phyloP scores from a whole-genome alignment of 2,888 invertebrate genomes.

The Morpho helenor region DNA sequence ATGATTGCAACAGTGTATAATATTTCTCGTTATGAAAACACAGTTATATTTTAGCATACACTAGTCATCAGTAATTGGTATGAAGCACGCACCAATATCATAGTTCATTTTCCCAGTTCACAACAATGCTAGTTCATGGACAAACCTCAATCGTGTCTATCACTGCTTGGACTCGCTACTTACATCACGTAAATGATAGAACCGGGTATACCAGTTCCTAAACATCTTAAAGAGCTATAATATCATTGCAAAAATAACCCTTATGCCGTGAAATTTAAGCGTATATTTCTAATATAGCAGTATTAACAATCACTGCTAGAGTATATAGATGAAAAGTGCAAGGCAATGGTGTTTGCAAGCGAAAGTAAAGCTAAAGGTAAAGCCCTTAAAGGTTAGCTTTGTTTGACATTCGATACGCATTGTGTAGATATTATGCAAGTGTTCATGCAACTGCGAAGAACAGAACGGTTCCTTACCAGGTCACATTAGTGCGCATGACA shows the following conservation, averaged over 20 bases:
- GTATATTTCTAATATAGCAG: constrained; percentile 31
- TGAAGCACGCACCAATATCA: constrained; percentile 32
- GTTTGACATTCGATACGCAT: constrained; percentile 44
- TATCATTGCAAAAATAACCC: constrained; percentile 33
- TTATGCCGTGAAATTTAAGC: constrained; percentile 36
- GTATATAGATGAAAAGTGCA: constrained; percentile 46
- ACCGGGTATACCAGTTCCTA: constrained; percentile 36
- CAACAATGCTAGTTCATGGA: constrained; percentile 40
- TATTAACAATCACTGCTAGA: constrained; percentile 37
- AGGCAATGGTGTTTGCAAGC: constrained; percentile 44
- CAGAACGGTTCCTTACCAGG: constrained; percentile 72
- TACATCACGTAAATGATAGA: constrained; percentile 71
- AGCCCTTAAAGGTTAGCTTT: constrained; percentile 51
- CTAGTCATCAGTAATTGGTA: constrained; percentile 36
- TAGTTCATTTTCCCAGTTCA: constrained; percentile 47
- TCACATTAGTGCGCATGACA: constrained; percentile 72
- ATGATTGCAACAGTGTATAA: no score
- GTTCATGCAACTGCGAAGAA: constrained; percentile 63
- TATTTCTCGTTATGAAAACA: no score
- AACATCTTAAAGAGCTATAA: constrained; percentile 34
- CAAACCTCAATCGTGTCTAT: constrained; percentile 36
- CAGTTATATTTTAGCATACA: no score
- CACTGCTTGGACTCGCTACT: constrained; percentile 29
- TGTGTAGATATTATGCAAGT: constrained; percentile 71
- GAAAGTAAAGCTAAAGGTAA: constrained; percentile 58